phyloP scores from a whole-genome alignment of 2,113 vertebrate species.

The Myotis lucifugus region DNA sequence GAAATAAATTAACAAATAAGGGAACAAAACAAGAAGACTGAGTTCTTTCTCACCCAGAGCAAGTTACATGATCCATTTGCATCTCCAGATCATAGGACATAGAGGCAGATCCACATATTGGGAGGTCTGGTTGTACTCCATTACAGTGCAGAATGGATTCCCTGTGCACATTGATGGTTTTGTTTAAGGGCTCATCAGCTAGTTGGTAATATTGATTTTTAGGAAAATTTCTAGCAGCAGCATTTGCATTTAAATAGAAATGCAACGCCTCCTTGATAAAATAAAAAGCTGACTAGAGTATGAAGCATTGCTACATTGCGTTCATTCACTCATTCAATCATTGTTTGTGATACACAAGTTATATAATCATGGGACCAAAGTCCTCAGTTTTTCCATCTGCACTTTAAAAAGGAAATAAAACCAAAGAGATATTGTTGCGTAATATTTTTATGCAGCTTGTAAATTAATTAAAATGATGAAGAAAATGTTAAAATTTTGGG shows the following conservation, averaged over 20 bases:
- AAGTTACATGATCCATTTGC: background rate
- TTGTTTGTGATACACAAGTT: constrained; percentile 8
- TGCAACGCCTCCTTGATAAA: constrained; percentile 44
- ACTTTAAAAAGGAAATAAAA: background rate
- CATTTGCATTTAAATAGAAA: background rate
- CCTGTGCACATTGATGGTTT: background rate
- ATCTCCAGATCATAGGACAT: background rate
- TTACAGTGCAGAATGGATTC: background rate
- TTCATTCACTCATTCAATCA: background rate
- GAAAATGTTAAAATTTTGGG: background rate
- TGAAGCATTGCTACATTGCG: background rate
- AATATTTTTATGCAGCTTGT: background rate
- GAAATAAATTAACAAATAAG: background rate
- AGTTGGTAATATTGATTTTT: background rate
- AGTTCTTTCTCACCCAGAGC: background rate
- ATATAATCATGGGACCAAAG: constrained; percentile 13
- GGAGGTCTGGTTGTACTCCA: background rate
- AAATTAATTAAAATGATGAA: background rate
- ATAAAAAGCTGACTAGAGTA: background rate
- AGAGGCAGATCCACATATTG: background rate
- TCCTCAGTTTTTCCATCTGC: background rate
- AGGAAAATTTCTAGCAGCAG: constrained; percentile 45
- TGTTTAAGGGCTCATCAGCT: constrained; percentile 22
- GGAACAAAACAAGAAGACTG: background rate
- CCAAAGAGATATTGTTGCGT: background rate